Conservation (phyloP, 2,113 vertebrate species). For the Ameiurus melas region DNA sequence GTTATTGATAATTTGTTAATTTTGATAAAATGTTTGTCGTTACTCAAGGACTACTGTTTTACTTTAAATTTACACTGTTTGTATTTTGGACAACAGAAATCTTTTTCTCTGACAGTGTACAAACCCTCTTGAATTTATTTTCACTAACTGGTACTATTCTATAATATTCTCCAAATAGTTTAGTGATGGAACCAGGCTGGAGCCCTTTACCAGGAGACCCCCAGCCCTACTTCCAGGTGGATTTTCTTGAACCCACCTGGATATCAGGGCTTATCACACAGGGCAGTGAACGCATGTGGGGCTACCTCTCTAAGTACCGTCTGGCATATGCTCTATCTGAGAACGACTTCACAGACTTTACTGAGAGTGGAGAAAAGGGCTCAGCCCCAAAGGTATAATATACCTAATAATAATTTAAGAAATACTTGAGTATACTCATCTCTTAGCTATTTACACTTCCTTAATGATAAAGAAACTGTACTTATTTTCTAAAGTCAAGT, state of each 20-base stretch:
- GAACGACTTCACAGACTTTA: conserved; percentile 69
- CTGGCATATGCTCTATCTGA: conserved; percentile 71
- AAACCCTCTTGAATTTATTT: background rate
- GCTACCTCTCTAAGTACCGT: conserved; percentile 73
- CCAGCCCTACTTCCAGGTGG: conserved; percentile 78
- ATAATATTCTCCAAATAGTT: background rate
- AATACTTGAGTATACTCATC: background rate
- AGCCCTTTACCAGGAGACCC: conserved; percentile 72
- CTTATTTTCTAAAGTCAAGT: background rate
- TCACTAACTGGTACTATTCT: background rate
- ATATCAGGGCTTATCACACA: conserved; percentile 79
- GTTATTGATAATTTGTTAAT: background rate
- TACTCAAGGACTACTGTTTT: background rate
- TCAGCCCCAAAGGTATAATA: conserved; percentile 64
- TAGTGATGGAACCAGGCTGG: conserved; percentile 77
- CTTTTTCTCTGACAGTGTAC: background rate
- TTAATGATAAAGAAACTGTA: background rate
- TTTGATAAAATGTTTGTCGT: no score
- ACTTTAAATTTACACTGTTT: background rate
- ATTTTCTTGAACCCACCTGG: conserved; percentile 78
- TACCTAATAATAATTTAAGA: background rate
- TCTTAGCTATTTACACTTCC: background rate
- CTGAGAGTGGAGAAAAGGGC: conserved; percentile 50
- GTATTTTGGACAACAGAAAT: background rate
- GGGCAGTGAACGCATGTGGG: conserved; percentile 71